phyloP scores from a whole-genome alignment of 2,113 vertebrate genomes.

The Eolophus roseicapilla region DNA sequence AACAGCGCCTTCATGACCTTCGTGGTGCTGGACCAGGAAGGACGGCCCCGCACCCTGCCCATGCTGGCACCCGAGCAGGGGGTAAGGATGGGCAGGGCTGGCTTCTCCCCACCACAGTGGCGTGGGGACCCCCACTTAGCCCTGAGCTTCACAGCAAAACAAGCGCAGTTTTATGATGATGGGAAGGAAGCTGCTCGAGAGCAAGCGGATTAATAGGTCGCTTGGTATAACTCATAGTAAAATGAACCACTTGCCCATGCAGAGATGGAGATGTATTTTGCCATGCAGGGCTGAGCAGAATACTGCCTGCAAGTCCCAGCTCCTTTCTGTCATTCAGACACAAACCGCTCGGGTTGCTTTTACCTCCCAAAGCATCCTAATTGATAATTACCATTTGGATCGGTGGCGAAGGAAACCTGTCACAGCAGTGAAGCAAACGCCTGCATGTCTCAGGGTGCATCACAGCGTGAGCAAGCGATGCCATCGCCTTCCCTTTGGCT shows the following conservation, averaged over 20 bases:
- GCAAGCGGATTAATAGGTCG: background rate
- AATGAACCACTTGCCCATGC: background rate
- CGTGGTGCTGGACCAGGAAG: conserved; percentile 83
- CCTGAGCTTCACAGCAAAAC: background rate
- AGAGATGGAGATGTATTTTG: background rate
- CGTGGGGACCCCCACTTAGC: accelerated
- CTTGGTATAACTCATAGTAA: background rate
- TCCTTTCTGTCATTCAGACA: background rate
- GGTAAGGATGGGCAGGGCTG: conserved; percentile 62
- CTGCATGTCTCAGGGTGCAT: accelerated
- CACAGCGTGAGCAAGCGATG: accelerated
- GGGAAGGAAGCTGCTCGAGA: background rate
- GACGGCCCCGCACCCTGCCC: conserved; percentile 80
- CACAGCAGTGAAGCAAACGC: background rate
- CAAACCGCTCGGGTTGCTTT: background rate
- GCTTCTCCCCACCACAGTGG: accelerated
- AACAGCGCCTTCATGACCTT: conserved; percentile 99
- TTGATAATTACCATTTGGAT: background rate
- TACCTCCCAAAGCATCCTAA: background rate
- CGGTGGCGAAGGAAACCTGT: background rate
- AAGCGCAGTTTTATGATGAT: background rate
- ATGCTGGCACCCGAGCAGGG: conserved; percentile 86
- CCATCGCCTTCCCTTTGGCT: background rate
- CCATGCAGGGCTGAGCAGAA: background rate
- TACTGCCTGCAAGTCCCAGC: background rate